Evolutionary conservation across 2,113 vertebrate species (phyloP), one percentile per base, ranked within the genome.

Genomic region (Chaetodon trifascialis): DNA sequence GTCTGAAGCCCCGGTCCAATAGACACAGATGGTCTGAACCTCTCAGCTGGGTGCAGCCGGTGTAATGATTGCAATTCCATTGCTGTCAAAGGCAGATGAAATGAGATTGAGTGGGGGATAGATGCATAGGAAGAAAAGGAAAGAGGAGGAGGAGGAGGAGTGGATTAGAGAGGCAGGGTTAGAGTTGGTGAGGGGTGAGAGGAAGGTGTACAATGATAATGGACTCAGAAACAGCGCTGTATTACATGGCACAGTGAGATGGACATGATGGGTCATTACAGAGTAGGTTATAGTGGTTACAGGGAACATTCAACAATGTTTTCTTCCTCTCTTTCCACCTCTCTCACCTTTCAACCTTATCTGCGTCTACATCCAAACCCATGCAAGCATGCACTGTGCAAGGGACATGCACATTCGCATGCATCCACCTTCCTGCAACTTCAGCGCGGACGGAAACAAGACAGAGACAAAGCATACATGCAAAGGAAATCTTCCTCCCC

Each of bases 51-150:
- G 66, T 76, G 73, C 78, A 83, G 86, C 59, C 11, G 34, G 40
- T 62, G 69, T 76, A 91, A 91, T 85, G 84, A 93, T 90, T 89
- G 81, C 83, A 91, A 89, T 92, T 89, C 77, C 44, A 56, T 78
- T 80, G 83, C 87, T 88, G 84, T 89, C 82, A 88, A 71, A 78
- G 59, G 71, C 0, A 17, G 71, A 90, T 85, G 80, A 85, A 90
- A 83, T 91, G 82, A 85, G 89, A 90, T 76, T 73, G 86, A 92
- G 77, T 15, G 15, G 46, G 30, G 30, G 59, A 73, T 75, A 60
- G 76, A 74, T 76, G 68, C 55, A 84, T 44, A 40, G 71, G 58
- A 60, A 83, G 60, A 71, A 69, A 66, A 52, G 67, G 56, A 73
- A 25, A 52, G 40, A 71, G 63, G 74, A 75, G 55, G 40, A 71